phyloP scores from a whole-genome alignment of 2,797 vertebrate genomes.

The Gouania willdenowi region DNA sequence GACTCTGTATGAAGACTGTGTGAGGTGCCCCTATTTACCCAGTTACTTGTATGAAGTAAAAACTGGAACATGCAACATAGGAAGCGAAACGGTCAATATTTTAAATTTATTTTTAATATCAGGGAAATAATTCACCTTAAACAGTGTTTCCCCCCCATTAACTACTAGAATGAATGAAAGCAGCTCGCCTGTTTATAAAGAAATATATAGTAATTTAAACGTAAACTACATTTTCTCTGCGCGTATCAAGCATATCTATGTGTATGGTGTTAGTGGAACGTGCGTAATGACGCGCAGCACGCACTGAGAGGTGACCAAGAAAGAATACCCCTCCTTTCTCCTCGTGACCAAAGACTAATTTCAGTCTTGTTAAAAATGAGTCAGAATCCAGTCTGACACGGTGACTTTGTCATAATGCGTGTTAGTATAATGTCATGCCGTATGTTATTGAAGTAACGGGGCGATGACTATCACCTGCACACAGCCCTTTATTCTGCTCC shows the following conservation, averaged over 20 bases:
- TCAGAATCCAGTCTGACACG: conserved; percentile 53
- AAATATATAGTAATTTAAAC: too few relatives aligned
- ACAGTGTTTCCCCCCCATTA: too few relatives aligned
- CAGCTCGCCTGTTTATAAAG: too few relatives aligned
- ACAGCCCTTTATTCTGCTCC: conserved; percentile 63
- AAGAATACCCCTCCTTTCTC: conserved; percentile 21
- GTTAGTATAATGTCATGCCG: conserved; percentile 56
- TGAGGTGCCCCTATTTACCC: conserved; percentile 55
- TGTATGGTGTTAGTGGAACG: conserved; percentile 59
- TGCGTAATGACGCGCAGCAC: conserved; percentile 60
- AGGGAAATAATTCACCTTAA: too few relatives aligned
- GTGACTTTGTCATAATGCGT: conserved; percentile 51
- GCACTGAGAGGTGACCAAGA: conserved; percentile 37
- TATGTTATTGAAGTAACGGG: conserved; percentile 58
- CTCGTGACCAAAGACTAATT: conserved; percentile 26
- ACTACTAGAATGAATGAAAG: too few relatives aligned
- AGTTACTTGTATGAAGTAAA: conserved; percentile 37
- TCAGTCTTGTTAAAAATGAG: conserved; percentile 54
- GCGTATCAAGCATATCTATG: conserved; percentile 34
- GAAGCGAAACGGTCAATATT: conserved; percentile 17
- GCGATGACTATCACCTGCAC: conserved; percentile 72
- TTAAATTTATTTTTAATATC: too few relatives aligned
- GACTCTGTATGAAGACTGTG: conserved; percentile 63
- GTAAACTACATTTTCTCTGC: too few relatives aligned
- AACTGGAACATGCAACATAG: conserved; percentile 20